phyloP scores from a whole-genome alignment of 2,888 invertebrate genomes.

The Tigriopus californicus region DNA sequence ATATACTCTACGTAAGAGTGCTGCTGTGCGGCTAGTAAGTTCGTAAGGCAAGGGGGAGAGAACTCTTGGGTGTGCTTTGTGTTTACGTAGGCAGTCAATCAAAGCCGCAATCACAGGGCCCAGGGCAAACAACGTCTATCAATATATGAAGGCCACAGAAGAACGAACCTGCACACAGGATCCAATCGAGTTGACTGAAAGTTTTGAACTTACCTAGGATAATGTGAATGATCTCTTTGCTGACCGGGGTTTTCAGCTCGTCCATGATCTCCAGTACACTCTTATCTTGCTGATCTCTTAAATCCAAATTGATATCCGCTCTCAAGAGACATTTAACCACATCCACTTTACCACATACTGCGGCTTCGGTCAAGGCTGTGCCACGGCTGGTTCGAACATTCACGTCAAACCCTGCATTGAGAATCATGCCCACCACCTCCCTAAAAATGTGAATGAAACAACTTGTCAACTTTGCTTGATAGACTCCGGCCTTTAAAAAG shows the following conservation, averaged over 20 bases:
- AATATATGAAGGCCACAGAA: no score
- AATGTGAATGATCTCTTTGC: conserved; percentile 63
- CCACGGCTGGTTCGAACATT: conserved; percentile 68
- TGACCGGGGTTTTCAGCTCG: conserved; percentile 71
- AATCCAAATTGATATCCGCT: conserved; percentile 58
- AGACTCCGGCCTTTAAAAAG: no score
- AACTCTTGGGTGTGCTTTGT: no score
- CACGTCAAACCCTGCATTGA: conserved; percentile 59
- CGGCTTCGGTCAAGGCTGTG: conserved; percentile 82
- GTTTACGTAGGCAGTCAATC: no score
- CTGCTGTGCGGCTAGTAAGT: no score
- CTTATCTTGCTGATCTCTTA: conserved; percentile 55
- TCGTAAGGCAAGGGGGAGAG: no score
- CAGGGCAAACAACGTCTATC: no score
- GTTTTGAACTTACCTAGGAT: conserved; percentile 32
- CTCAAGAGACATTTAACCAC: conserved; percentile 63
- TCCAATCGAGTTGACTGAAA: neutral
- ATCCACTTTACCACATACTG: conserved; percentile 70
- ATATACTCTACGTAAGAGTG: no score
- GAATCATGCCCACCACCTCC: conserved; percentile 19
- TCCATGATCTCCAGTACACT: conserved; percentile 70
- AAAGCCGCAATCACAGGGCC: no score
- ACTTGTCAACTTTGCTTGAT: neutral
- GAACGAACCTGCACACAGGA: no score
- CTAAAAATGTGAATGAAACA: conserved; percentile 15